A percentile compares a stretch with the other conserved stretches of the same genome.
Conservation (phyloP, 2,113 vertebrate genomes). For the Zapus hudsonius region DNA sequence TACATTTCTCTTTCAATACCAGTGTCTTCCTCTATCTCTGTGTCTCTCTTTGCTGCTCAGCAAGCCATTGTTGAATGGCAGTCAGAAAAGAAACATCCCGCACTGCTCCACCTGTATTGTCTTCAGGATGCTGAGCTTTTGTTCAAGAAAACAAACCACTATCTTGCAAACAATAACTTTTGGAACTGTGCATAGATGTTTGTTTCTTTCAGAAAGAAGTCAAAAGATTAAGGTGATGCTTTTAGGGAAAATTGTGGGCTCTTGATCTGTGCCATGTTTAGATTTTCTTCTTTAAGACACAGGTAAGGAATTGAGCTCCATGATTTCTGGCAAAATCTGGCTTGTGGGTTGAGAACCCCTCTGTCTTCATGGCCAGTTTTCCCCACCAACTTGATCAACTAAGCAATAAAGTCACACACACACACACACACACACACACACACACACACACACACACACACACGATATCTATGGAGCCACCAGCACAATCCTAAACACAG, state of each 20-base stretch:
- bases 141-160: neutral
- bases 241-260: neutral
- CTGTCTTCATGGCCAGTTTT: neutral
- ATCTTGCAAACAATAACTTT: conserved; percentile 2
- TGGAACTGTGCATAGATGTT: neutral
- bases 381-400: neutral
- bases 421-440: neutral
- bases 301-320: neutral
- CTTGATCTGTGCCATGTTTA: neutral
- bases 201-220: conserved; percentile 26
- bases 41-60: neutral
- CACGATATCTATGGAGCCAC: neutral
- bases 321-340: neutral
- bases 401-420: neutral
- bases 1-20: neutral
- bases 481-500: neutral
- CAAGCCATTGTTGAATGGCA: neutral
- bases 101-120: neutral
- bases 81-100: neutral
- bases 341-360: neutral
- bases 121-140: neutral
- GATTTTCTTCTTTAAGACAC: neutral
- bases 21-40: neutral
- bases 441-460: neutral
- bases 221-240: neutral